Conservation (phyloP, 2,888 invertebrate species). For the Daptonema setosum region DNA sequence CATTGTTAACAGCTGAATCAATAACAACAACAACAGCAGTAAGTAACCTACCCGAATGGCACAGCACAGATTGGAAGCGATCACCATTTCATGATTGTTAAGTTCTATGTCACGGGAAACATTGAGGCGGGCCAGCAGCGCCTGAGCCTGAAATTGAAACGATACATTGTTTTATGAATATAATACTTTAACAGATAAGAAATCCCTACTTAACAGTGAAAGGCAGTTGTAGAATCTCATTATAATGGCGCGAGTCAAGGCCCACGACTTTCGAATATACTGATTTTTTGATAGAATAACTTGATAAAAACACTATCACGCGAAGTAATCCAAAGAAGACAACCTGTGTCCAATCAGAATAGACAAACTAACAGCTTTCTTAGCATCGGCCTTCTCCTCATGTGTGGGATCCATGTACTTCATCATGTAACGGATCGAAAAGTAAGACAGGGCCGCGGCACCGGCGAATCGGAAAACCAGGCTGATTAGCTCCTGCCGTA, state of each 20-base stretch:
- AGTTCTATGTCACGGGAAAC: conserved; percentile 14
- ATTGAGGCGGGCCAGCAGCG: conserved; percentile 15
- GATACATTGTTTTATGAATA: too few species aligned
- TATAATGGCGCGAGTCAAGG: too few species aligned
- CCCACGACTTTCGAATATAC: too few species aligned
- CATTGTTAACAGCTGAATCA: too few species aligned
- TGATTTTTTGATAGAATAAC: too few species aligned
- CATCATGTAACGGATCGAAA: conserved; percentile 13
- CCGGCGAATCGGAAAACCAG: conserved; percentile 11
- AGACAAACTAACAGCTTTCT: conserved; percentile 12
- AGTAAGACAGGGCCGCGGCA: conserved; percentile 12
- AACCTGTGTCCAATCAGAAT: too few species aligned
- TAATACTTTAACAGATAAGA: too few species aligned
- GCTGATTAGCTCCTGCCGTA: conserved; percentile 10
- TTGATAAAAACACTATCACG: background rate
- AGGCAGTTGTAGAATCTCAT: too few species aligned
- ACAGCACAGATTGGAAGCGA: conserved; percentile 17
- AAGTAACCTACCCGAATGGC: too few species aligned
- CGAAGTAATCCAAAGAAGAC: background rate
- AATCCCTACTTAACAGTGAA: too few species aligned
- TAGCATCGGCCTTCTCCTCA: conserved; percentile 14
- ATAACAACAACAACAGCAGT: too few species aligned
- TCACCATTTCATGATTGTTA: conserved; percentile 19
- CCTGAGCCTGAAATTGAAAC: conserved; percentile 12
- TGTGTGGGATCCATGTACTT: conserved; percentile 16